Conservation (phyloP, 2,888 invertebrate species). For the Nemotelus pantherinus region DNA sequence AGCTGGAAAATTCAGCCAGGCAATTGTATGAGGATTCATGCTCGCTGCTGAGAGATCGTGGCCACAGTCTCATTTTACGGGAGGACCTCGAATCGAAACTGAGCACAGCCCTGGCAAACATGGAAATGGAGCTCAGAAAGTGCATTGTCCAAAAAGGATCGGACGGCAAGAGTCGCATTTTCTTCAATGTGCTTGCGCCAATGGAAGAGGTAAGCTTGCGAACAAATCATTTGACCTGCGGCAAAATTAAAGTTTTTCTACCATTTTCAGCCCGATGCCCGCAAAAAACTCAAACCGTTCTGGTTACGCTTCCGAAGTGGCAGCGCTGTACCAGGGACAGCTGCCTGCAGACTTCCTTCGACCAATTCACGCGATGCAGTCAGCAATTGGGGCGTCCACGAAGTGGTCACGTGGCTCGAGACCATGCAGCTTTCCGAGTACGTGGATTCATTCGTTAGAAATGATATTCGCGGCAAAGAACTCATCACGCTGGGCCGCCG, state of each 20-base stretch:
- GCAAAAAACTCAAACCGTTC: constrained; percentile 73
- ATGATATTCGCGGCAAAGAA: constrained; percentile 93
- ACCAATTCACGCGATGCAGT: constrained; percentile 67
- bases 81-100: constrained; percentile 77
- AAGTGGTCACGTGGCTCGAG: constrained; percentile 92
- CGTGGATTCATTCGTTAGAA: constrained; percentile 86
- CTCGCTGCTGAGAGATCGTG: constrained; percentile 74
- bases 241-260: constrained; percentile 8
- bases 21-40: constrained; percentile 80
- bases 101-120: constrained; percentile 72
- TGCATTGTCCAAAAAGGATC: constrained; percentile 68
- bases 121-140: constrained; percentile 78
- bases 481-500: constrained; percentile 85
- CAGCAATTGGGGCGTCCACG: constrained; percentile 83
- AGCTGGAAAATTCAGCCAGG: constrained; percentile 62
- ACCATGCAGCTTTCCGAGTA: constrained; percentile 90
- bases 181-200: constrained; percentile 62
- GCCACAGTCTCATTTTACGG: constrained; percentile 71
- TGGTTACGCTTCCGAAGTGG: constrained; percentile 73
- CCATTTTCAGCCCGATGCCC: constrained; percentile 63
- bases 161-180: constrained; percentile 62
- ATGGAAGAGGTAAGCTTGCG: constrained; percentile 61
- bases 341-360: constrained; percentile 54
- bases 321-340: constrained; percentile 58
- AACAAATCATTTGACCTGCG: not conserved